Evolutionary conservation across 2,113 vertebrate species (phyloP).

Genomic region (Petrocephalus microphthalmus): DNA sequence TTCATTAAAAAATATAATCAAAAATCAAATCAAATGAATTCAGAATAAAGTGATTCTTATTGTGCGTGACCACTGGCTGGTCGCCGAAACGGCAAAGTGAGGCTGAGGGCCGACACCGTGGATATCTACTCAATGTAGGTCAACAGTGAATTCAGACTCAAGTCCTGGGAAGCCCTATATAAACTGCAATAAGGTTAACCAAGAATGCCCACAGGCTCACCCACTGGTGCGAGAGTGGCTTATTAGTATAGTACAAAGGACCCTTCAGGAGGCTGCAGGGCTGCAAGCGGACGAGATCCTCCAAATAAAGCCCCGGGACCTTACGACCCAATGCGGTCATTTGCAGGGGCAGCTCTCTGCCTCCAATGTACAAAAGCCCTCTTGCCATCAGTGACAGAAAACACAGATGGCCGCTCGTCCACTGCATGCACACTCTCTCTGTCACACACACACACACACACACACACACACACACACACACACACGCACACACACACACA

Average conservation of each 20-base stretch:
- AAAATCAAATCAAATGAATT: not conserved
- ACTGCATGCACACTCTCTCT: constrained; percentile 26
- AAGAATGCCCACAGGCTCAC: not conserved
- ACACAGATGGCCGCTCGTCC: constrained; percentile 56
- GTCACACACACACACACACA: not conserved
- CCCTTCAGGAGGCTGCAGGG: not conserved
- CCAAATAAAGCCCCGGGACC: constrained; percentile 12
- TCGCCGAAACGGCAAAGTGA: not conserved
- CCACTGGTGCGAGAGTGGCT: not conserved
- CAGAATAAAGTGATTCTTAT: not conserved
- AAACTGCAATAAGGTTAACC: not conserved
- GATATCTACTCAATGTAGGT: not conserved
- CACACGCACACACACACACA: too few species aligned
- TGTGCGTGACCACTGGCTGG: not conserved
- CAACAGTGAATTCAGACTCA: not conserved
- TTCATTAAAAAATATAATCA: not conserved
- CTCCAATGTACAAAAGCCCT: constrained; percentile 50
- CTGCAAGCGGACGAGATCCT: not conserved
- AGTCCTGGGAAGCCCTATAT: not conserved
- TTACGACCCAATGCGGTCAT: constrained; percentile 34
- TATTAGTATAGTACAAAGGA: not conserved
- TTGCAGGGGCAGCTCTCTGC: constrained; percentile 40
- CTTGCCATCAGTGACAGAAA: constrained; percentile 55
- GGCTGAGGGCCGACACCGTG: not conserved
- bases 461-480: not conserved